Conservation (phyloP, 2,888 invertebrate genomes). For the Heliconius erato region DNA sequence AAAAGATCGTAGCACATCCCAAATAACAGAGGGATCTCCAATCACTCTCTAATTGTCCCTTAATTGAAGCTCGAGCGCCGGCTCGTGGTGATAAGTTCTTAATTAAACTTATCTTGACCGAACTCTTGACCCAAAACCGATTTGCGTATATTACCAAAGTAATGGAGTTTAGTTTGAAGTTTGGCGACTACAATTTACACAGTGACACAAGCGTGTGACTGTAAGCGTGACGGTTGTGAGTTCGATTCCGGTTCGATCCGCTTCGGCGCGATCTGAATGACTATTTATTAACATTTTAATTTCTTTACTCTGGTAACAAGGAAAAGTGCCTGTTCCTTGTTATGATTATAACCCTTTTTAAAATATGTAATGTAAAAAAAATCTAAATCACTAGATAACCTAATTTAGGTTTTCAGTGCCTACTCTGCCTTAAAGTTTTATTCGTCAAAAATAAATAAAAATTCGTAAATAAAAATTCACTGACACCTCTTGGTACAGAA, state of each 20-base stretch:
- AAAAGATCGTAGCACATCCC: background rate
- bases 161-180: background rate
- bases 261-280: no score
- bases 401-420: background rate
- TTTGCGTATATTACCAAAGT: slow-evolving; percentile 8
- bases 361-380: background rate
- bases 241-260: no score
- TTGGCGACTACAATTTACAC: no score
- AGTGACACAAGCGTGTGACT: no score
- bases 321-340: no score
- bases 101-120: slow-evolving; percentile 30
- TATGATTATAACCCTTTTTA: background rate
- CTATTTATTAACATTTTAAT: no score
- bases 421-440: background rate
- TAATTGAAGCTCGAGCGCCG: slow-evolving; percentile 23
- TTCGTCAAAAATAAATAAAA: background rate
- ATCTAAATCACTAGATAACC: background rate
- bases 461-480: background rate
- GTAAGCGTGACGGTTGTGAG: no score
- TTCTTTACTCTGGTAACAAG: no score
- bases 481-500: slow-evolving; percentile 4
- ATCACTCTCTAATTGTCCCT: slow-evolving; percentile 36
- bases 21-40: slow-evolving; percentile 15
- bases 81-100: slow-evolving; percentile 32
- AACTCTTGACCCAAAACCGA: slow-evolving; percentile 27